phyloP scores from a whole-genome alignment of 1,140 invertebrate species.

The Drosophila teissieri region DNA sequence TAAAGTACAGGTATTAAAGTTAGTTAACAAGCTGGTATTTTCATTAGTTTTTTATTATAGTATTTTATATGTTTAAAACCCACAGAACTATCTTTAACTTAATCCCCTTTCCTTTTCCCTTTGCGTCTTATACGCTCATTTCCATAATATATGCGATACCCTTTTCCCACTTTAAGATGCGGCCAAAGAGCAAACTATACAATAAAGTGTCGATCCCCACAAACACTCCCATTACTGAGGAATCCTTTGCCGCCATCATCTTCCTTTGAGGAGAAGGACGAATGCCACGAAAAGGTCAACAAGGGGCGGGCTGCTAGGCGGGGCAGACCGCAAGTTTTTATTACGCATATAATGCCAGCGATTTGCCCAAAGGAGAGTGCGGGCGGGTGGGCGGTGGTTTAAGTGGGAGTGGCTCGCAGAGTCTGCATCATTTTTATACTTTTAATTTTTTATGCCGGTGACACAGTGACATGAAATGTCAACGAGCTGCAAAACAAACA shows the following conservation, averaged over 20 bases:
- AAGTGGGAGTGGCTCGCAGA: conserved; percentile 10
- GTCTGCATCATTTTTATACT: conserved; percentile 77
- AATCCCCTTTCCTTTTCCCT: neutral
- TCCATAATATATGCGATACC: neutral
- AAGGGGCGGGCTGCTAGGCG: conserved; percentile 27
- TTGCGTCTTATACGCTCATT: neutral
- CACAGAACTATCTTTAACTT: neutral
- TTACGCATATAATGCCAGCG: conserved; percentile 79
- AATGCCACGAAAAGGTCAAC: conserved; percentile 59
- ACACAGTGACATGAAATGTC: conserved; percentile 81
- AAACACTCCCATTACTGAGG: conserved; percentile 1
- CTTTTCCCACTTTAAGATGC: conserved; percentile 15
- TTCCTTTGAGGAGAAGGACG: conserved; percentile 25
- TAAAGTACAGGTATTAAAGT: too few species aligned
- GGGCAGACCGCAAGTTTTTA: conserved; percentile 74
- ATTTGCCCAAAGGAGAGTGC: conserved; percentile 46
- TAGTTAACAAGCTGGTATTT: too few species aligned
- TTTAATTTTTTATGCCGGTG: conserved; percentile 80
- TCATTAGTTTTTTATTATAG: too few species aligned
- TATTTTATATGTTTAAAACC: neutral
- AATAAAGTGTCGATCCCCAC: conserved; percentile 57
- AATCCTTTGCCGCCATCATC: conserved; percentile 40
- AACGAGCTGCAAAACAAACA: conserved; percentile 80
- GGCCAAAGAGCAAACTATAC: conserved; percentile 53
- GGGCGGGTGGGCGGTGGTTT: conserved; percentile 2